Evolutionary conservation across 2,797 vertebrate species (phyloP), one percentile per base, ranked within the genome.

Genomic region (Leucoraja ocellata): DNA sequence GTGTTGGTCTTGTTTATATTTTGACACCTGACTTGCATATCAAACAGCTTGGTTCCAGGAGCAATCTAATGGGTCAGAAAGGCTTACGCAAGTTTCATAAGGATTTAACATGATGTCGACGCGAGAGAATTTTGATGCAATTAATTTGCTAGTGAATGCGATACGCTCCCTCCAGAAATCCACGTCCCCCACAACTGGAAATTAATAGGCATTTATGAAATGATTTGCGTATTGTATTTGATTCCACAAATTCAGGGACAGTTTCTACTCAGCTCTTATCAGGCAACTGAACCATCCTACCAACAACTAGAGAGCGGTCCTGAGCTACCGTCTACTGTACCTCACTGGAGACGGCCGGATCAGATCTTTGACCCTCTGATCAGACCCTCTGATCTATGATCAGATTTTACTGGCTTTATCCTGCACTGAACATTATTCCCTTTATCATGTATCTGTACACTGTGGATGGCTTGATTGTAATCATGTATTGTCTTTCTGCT

Each of bases 11-110:
- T 63, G 63, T 88, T 68, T 88, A 88, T 88, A 68, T 88, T 68
- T 88, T 88, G 84, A 88, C 84, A 88, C 84, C 84, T 88, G 84
- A 88, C 84, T 88, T 88, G 84, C 84, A 68, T 88, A 88, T 68
- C 84, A 88, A 88, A 18, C 84, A 88, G 84, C 63, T 32, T 88
- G 84, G 61, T 88, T 36, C 84, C 63, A 36, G 0, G n/a, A 68
- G 68, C 61, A 88, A 88, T 88, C 84, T 88, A 32, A 68, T 36
- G 61, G 84, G 84, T 88, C 84, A 88, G 83, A 25, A 28, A 32
- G 83, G 28, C 58, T 13, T 84, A 61, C 54, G 58, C 18, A 68
- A 88, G n/a, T 65, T 88, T 65, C 84, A 36, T 68, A 23, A 0
- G n/a, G 61, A 88, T 88, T 88, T 88, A 88, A 88, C 84, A 68